Percentiles rank a stretch among this genome's conserved stretches.
Conservation (phyloP, 2,113 vertebrate species). For the Tupaia tana region DNA sequence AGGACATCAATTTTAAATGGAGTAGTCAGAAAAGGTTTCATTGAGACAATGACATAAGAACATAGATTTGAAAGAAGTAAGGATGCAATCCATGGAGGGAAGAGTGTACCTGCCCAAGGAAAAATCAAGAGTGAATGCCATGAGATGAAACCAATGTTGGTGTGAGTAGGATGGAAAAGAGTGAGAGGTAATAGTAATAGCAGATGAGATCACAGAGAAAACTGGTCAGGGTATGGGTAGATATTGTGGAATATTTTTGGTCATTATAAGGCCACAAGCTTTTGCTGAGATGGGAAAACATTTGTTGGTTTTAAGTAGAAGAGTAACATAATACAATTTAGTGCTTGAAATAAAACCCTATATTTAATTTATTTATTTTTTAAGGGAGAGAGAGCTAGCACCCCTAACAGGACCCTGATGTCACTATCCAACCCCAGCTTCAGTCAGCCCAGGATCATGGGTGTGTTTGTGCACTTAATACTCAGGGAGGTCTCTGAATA, state of each 20-base stretch:
- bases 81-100: not conserved
- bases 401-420: not conserved
- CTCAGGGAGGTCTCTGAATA: too few species aligned
- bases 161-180: not conserved
- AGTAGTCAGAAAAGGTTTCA: not conserved
- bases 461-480: too few species aligned
- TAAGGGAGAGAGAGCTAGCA: too few species aligned
- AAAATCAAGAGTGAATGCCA: not conserved
- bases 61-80: not conserved
- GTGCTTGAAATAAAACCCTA: not conserved
- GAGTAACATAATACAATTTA: not conserved
- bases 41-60: not conserved
- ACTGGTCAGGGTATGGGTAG: not conserved
- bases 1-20: not conserved
- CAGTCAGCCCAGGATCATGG: too few species aligned
- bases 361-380: too few species aligned
- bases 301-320: not conserved
- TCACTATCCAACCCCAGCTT: too few species aligned
- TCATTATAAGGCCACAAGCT: not conserved
- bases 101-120: not conserved
- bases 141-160: not conserved
- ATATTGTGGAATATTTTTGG: not conserved
- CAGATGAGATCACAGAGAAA: not conserved
- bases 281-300: not conserved
- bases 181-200: not conserved